Conservation (phyloP, 1,140 invertebrate genomes). For the Chionoecetes opilio region DNA sequence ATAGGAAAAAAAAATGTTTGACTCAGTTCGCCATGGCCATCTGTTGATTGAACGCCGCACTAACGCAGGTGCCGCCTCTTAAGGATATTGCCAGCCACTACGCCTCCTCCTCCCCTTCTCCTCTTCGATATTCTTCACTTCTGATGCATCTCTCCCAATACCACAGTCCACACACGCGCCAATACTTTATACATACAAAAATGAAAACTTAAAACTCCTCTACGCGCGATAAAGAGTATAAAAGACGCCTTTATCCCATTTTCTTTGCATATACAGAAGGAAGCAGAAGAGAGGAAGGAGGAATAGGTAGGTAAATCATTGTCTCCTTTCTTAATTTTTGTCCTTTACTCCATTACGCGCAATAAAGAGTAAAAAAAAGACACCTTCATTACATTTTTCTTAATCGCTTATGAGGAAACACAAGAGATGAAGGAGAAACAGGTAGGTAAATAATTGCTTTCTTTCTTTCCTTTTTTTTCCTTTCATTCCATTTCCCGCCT, state of each 20-base stretch:
- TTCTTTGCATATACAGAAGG: too few relatives aligned
- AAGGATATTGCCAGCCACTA: not conserved
- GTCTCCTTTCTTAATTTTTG: too few relatives aligned
- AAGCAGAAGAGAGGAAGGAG: too few relatives aligned
- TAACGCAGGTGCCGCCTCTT: not conserved
- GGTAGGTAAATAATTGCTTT: not conserved
- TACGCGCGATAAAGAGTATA: too few relatives aligned
- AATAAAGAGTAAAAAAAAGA: not conserved
- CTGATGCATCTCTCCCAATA: too few relatives aligned
- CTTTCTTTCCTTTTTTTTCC: not conserved
- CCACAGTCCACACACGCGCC: not conserved
- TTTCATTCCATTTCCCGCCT: slow-evolving; percentile 12
- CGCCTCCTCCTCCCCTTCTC: not conserved
- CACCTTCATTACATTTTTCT: too few relatives aligned
- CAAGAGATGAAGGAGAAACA: not conserved
- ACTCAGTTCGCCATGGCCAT: not conserved
- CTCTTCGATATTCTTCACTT: too few relatives aligned
- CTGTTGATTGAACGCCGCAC: slow-evolving; percentile 6
- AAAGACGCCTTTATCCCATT: too few relatives aligned
- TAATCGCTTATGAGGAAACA: not conserved
- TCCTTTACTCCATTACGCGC: too few relatives aligned
- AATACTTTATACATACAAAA: not conserved
- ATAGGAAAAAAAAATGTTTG: not conserved
- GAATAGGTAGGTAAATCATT: too few relatives aligned
- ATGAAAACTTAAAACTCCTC: not conserved